These are phyloP conservation scores for Hippopotamyrus pictus DNA, from an alignment of 2,797 vertebrate genomes.

Conservation along the genomic window DNA sequence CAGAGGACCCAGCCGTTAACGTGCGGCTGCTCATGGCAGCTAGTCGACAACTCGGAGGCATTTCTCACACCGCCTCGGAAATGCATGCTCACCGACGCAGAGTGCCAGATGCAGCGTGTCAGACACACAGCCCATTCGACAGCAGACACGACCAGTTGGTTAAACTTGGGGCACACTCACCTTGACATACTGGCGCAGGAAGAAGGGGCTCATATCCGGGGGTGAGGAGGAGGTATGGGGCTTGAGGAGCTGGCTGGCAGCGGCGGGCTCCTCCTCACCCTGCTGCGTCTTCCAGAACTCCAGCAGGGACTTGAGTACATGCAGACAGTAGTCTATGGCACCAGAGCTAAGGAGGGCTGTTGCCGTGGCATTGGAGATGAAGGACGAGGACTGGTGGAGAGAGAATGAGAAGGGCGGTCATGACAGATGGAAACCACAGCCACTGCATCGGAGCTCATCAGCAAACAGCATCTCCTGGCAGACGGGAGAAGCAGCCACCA, in stretches of 20 bases:
- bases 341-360: conserved; percentile 89
- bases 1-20: neutral
- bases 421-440: neutral
- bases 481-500: neutral
- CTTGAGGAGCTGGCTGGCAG: conserved; percentile 86
- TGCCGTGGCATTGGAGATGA: conserved; percentile 95
- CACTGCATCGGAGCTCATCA: neutral
- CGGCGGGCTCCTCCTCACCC: conserved; percentile 85
- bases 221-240: conserved; percentile 91
- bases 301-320: conserved; percentile 88
- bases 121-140: neutral
- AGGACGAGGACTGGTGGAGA: conserved; percentile 78
- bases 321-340: conserved; percentile 92
- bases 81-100: neutral
- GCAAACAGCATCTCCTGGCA: neutral
- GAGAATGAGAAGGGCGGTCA: neutral
- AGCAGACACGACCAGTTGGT: neutral
- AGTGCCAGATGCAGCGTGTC: neutral
- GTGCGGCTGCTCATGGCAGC: neutral
- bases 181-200: conserved; percentile 96
- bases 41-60: neutral
- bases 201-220: conserved; percentile 98
- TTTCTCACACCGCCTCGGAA: neutral
- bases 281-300: conserved; percentile 98
- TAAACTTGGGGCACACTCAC: conserved; percentile 48